Conservation (phyloP, 2,113 vertebrate species). For the Symphodus melops region DNA sequence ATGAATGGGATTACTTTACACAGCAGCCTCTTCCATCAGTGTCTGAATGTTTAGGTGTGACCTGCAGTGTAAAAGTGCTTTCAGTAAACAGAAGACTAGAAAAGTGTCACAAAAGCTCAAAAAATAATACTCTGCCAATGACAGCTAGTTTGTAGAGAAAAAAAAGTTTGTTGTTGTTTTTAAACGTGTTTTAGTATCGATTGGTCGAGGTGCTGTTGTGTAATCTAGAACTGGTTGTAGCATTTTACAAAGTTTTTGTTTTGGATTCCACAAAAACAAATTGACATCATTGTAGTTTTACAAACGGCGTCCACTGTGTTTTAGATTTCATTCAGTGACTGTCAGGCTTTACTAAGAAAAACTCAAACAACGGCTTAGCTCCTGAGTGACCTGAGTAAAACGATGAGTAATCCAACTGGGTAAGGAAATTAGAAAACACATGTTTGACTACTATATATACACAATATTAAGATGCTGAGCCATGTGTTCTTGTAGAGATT, state of each 20-base stretch:
- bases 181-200: not conserved
- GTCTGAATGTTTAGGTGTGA: too few species aligned
- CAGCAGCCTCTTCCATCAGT: too few species aligned
- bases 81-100: too few species aligned
- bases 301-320: constrained; percentile 11
- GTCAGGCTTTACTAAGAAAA: constrained; percentile 7
- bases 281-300: constrained; percentile 7
- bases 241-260: constrained; percentile 60
- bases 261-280: constrained; percentile 33
- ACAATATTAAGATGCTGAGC: constrained; percentile 9
- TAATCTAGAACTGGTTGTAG: constrained; percentile 26
- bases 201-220: constrained; percentile 1
- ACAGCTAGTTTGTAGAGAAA: not conserved
- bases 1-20: too few species aligned
- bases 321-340: constrained; percentile 2
- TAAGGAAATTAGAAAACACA: constrained; percentile 42
- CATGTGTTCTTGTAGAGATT: constrained; percentile 27
- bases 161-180: not conserved
- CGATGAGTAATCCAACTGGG: constrained; percentile 41
- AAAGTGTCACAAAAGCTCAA: too few species aligned
- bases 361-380: not conserved
- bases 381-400: constrained; percentile 6
- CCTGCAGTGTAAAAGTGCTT: too few species aligned
- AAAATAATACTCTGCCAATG: constrained; percentile 9
- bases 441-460: not conserved